phyloP scores from a whole-genome alignment of 2,888 invertebrate genomes.

The Pyralis farinalis region DNA sequence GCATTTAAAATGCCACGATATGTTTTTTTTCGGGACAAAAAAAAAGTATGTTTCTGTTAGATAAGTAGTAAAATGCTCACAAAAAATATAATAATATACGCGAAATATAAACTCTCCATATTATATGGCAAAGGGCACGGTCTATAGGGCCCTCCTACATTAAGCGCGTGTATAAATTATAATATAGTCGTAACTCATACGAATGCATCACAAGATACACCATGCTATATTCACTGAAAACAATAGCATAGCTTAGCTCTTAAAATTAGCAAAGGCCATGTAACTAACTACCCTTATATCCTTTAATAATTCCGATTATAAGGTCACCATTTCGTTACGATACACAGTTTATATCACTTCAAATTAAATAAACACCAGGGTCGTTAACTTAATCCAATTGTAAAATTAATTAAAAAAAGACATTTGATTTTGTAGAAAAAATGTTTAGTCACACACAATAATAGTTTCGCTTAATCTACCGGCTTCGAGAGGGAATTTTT shows the following conservation, averaged over 20 bases:
- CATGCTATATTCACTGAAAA: slow-evolving; percentile 49
- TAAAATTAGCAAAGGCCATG: slow-evolving; percentile 71
- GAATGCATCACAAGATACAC: slow-evolving; percentile 53
- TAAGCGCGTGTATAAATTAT: slow-evolving; percentile 10
- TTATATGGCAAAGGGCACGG: slow-evolving; percentile 49
- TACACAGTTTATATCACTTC: slow-evolving; percentile 75
- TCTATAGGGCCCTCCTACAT: slow-evolving; percentile 25
- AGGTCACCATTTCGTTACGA: slow-evolving; percentile 73
- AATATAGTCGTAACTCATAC: slow-evolving; percentile 35
- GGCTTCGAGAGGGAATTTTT: slow-evolving; percentile 59
- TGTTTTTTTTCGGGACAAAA: not conserved
- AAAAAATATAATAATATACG: slow-evolving; percentile 47
- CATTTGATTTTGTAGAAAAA: slow-evolving; percentile 71
- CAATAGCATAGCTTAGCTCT: slow-evolving; percentile 57
- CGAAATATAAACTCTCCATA: slow-evolving; percentile 40
- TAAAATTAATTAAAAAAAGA: slow-evolving; percentile 42
- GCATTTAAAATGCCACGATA: slow-evolving; percentile 14
- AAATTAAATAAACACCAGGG: slow-evolving; percentile 52
- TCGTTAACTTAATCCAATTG: slow-evolving; percentile 44
- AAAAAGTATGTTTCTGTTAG: slow-evolving; percentile 28
- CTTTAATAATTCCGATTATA: slow-evolving; percentile 74
- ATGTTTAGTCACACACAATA: slow-evolving; percentile 67
- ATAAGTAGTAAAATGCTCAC: slow-evolving; percentile 37
- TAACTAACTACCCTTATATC: slow-evolving; percentile 75
- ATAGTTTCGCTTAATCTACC: slow-evolving; percentile 64